Percentiles rank a stretch among this genome's conserved stretches.
phyloP scores from a whole-genome alignment of 2,113 vertebrate genomes.

The Ploceus nigricollis region DNA sequence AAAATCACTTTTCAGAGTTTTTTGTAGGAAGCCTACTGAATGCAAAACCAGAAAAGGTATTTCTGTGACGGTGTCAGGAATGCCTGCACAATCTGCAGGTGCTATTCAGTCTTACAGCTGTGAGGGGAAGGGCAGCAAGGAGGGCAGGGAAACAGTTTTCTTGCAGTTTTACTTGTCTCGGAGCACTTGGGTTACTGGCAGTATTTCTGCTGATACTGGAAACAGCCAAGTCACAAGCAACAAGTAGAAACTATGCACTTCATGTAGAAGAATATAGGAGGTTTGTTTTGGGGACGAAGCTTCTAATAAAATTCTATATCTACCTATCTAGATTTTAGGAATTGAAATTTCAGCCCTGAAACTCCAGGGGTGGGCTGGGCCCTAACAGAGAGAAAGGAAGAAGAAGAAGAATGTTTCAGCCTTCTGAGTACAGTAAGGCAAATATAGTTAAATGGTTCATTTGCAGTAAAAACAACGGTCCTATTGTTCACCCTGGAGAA shows the following conservation, averaged over 20 bases:
- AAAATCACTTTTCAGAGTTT: neutral
- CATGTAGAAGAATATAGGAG: neutral
- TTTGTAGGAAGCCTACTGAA: neutral
- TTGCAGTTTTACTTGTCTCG: neutral
- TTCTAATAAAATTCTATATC: neutral
- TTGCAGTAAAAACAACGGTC: neutral
- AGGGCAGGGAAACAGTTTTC: neutral
- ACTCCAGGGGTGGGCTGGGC: neutral
- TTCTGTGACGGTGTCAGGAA: neutral
- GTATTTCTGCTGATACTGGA: neutral
- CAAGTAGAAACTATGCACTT: neutral
- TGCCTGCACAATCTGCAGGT: neutral
- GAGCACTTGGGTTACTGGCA: neutral
- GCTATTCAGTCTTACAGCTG: neutral
- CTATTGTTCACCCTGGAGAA: neutral
- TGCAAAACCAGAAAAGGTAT: neutral
- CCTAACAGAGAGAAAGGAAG: neutral
- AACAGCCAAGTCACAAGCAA: neutral
- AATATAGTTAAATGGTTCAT: neutral
- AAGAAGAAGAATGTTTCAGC: neutral
- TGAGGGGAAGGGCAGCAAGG: neutral
- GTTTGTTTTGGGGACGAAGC: neutral
- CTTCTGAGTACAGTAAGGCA: neutral
- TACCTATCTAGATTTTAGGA: neutral
- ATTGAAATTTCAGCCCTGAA: neutral